Conservation (phyloP, 2,113 vertebrate species). For the Pyrgilauda ruficollis region DNA sequence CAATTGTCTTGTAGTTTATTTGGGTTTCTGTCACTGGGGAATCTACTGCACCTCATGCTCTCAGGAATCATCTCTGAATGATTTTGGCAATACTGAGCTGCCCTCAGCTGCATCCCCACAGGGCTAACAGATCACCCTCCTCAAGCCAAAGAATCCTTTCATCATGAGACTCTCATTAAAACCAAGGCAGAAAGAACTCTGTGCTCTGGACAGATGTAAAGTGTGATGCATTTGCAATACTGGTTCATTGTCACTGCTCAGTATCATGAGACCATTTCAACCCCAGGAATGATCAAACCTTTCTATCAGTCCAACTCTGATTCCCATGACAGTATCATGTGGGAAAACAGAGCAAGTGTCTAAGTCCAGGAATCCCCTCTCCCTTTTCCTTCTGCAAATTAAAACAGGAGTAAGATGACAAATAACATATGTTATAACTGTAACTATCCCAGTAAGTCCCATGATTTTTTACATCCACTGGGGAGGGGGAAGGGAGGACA, state of each 20-base stretch:
- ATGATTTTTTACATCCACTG: neutral
- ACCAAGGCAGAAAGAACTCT: neutral
- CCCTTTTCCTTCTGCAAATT: neutral
- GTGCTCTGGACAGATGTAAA: neutral
- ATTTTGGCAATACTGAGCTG: neutral
- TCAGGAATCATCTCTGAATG: neutral
- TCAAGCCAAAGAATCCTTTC: neutral
- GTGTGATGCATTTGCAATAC: neutral
- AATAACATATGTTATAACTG: neutral
- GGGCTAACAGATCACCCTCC: neutral
- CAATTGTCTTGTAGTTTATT: neutral
- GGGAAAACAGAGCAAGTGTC: neutral
- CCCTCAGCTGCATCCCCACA: neutral
- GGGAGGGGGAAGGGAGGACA: neutral
- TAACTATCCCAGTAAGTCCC: neutral
- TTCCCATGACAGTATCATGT: neutral
- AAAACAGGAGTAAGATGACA: neutral
- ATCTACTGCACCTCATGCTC: neutral
- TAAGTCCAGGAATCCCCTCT: neutral
- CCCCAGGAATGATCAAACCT: neutral
- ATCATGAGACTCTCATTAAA: neutral
- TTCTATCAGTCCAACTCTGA: neutral
- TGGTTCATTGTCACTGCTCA: neutral
- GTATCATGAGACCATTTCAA: neutral
- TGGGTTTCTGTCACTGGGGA: neutral